A percentile compares a stretch with the other conserved stretches of the same genome.
phyloP scores from a whole-genome alignment of 1,140 invertebrate genomes.

The Diabrotica virgifera region DNA sequence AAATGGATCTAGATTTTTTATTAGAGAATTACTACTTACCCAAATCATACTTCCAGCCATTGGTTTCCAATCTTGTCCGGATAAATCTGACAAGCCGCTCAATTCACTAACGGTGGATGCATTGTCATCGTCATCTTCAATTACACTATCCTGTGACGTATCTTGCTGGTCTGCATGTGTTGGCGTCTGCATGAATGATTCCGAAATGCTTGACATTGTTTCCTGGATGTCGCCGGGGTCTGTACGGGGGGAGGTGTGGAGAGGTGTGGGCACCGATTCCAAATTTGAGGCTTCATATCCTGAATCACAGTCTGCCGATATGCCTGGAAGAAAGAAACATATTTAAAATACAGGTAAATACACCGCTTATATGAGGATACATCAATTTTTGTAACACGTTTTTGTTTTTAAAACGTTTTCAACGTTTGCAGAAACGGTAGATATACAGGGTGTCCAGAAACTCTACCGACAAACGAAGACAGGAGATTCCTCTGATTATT shows the following conservation, averaged over 20 bases:
- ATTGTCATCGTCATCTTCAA: conserved; percentile 57
- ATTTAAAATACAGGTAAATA: too few relatives aligned
- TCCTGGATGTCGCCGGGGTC: conserved; percentile 32
- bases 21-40: conserved; percentile 26
- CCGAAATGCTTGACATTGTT: conserved; percentile 30
- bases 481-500: too few relatives aligned
- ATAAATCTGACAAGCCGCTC: conserved; percentile 63
- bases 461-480: too few relatives aligned
- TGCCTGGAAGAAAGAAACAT: conserved; percentile 24
- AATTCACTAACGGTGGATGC: conserved; percentile 66
- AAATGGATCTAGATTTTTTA: too few relatives aligned
- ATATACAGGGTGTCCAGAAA: too few relatives aligned
- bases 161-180: conserved; percentile 28
- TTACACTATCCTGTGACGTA: conserved; percentile 35
- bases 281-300: conserved; percentile 44
- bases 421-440: too few relatives aligned
- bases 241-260: conserved; percentile 36
- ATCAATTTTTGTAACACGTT: too few relatives aligned
- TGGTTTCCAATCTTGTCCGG: conserved; percentile 62
- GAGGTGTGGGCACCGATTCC: conserved; percentile 38
- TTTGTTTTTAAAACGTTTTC: too few relatives aligned
- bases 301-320: conserved; percentile 42
- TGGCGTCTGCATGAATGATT: conserved; percentile 27
- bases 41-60: conserved; percentile 50
- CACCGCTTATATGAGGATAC: too few relatives aligned